phyloP scores from a whole-genome alignment of 2,888 invertebrate species.

The Torymus aiolomorphi region DNA sequence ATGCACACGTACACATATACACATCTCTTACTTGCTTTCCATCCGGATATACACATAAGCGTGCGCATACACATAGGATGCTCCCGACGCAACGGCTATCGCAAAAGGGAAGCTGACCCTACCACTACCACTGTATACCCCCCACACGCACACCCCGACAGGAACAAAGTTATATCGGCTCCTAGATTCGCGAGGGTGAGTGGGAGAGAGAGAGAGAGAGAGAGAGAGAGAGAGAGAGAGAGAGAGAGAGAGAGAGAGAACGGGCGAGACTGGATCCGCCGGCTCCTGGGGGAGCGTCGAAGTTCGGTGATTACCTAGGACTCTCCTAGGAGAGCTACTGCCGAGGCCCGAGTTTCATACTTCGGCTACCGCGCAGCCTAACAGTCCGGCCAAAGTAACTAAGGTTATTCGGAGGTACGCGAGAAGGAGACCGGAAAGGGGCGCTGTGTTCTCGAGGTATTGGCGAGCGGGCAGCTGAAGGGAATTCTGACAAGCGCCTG shows the following conservation, averaged over 20 bases:
- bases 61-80: constrained; percentile 1
- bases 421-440: constrained; percentile 54
- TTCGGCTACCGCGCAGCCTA: constrained; percentile 71
- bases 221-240: neutral
- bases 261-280: constrained; percentile 55
- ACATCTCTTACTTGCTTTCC: neutral
- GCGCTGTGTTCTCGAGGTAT: constrained; percentile 20
- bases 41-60: constrained; percentile 29
- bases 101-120: constrained; percentile 22
- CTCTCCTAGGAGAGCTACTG: constrained; percentile 70
- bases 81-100: constrained; percentile 9
- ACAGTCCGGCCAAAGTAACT: constrained; percentile 74
- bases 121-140: neutral
- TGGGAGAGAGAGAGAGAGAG: no score
- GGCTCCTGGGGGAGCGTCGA: constrained; percentile 74
- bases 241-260: neutral
- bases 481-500: constrained; percentile 61
- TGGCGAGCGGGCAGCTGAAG: constrained; percentile 22
- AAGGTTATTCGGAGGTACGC: constrained; percentile 69
- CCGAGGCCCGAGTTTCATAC: constrained; percentile 71
- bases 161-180: constrained; percentile 75
- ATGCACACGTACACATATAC: no score
- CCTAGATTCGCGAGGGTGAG: constrained; percentile 52
- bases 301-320: constrained; percentile 76
- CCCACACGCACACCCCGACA: constrained; percentile 68